Evolutionary conservation across 2,113 vertebrate species (phyloP), one percentile per base, ranked within the genome.

Genomic region (Oncorhynchus nerka): DNA sequence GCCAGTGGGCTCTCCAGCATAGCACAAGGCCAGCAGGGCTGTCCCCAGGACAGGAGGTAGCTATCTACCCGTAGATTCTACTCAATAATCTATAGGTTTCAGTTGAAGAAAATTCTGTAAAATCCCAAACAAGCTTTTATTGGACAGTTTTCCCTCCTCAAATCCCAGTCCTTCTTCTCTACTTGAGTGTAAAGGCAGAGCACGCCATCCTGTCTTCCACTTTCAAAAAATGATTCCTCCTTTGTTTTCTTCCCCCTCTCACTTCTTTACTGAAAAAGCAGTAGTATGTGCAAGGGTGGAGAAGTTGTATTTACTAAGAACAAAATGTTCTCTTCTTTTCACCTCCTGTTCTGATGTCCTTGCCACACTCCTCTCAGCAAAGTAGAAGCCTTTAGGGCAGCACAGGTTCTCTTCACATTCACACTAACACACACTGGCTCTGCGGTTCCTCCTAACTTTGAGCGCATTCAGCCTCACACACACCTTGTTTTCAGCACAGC

Each of bases 371-470:
- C 72, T 71, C 51, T n/a, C 49, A 74, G 77, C 65, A 68, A 77
- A 86, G 68, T 75, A 39, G 79, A 73, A 71, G 81, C 59, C n/a
- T 32, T 59, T 73, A 55, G 51, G 22, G 61, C 76, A 76, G 67
- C 74, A 77, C 78, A 87, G 75, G 12, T 13, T 75, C 83, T 81
- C 30, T 84, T 75, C 70, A 80, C 73, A 22, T 49, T 59, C 57
- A 59, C 51, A 28, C 71, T 30, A 45, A 20, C 55, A 69, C 68
- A 28, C 74, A 45, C 39, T 45, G 19, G 26, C 72, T 67, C 68
- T 45, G 39, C 39, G 2, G 88, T 79, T 91, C 79, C 86, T 85
- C 83, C 77, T 78, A 85, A 86, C 78, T 80, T 78, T 75, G 75
- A 82, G 75, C 75, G 68, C 68, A 72, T 19, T n/a, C 57, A 72